Conservation (phyloP, 2,113 vertebrate genomes). For the Elachura formosa region DNA sequence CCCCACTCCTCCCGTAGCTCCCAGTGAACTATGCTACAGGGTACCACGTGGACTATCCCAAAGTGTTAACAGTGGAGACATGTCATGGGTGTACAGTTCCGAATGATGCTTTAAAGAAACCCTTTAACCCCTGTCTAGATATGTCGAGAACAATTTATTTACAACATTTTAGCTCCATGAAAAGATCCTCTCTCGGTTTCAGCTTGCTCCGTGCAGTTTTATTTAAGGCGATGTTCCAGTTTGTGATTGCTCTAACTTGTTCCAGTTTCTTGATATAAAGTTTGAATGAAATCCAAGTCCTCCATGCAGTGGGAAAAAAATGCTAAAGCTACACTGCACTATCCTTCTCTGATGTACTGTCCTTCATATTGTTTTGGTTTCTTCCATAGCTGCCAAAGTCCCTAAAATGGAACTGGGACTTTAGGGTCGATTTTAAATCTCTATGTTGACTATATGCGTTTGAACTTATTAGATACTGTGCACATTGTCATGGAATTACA, state of each 20-base stretch:
- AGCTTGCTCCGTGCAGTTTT: constrained; percentile 86
- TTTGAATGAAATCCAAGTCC: constrained; percentile 80
- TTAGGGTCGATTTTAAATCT: constrained; percentile 69
- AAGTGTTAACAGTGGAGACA: constrained; percentile 65
- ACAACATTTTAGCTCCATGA: constrained; percentile 82
- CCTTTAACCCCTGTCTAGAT: constrained; percentile 81
- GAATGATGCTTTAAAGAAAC: constrained; percentile 75
- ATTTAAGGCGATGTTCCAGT: constrained; percentile 96
- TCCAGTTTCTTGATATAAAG: constrained; percentile 80
- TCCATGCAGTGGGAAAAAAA: constrained; percentile 80
- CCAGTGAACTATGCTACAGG: constrained; percentile 61
- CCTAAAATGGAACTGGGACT: constrained; percentile 66
- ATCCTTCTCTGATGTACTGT: constrained; percentile 71
- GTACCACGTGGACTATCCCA: constrained; percentile 49
- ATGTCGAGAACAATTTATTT: constrained; percentile 89
- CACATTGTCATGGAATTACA: constrained; percentile 70
- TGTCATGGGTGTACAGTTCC: constrained; percentile 70
- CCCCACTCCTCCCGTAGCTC: constrained; percentile 48
- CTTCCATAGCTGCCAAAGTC: constrained; percentile 80
- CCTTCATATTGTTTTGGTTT: constrained; percentile 78
- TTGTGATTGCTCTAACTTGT: constrained; percentile 79
- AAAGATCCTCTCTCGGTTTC: constrained; percentile 81
- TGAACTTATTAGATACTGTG: constrained; percentile 66
- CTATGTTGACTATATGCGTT: constrained; percentile 49
- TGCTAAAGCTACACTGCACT: constrained; percentile 77